Percentiles rank a stretch among this genome's conserved stretches.
These are phyloP conservation scores for Labrus mixtus DNA, from an alignment of 2,113 vertebrate species.

Conservation along the genomic window DNA sequence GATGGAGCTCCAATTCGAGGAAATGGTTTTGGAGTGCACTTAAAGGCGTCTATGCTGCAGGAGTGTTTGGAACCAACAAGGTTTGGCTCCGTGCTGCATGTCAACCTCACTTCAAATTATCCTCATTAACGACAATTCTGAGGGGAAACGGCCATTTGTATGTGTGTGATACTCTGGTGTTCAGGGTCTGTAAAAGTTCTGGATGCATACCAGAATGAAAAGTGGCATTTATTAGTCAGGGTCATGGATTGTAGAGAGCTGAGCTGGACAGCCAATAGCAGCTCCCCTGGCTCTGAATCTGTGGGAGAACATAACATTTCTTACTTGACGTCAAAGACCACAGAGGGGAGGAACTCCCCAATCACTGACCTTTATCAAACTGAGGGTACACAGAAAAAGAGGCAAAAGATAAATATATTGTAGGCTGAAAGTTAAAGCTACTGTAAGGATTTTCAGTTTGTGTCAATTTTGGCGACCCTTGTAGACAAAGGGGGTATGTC, in stretches of 20 bases:
- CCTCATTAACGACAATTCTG: slow-evolving; percentile 78
- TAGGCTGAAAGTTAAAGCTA: neutral
- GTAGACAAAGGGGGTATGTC: too few species aligned
- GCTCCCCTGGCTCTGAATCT: slow-evolving; percentile 41
- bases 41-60: slow-evolving; percentile 65
- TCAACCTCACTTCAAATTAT: slow-evolving; percentile 81
- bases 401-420: neutral
- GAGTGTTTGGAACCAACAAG: slow-evolving; percentile 69
- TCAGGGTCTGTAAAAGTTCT: slow-evolving; percentile 43
- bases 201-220: slow-evolving; percentile 60
- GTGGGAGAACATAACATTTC: slow-evolving; percentile 54
- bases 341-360: slow-evolving; percentile 37
- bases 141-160: slow-evolving; percentile 73
- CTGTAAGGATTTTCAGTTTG: too few species aligned
- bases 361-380: slow-evolving; percentile 24
- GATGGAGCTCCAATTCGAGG: slow-evolving; percentile 72
- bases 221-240: slow-evolving; percentile 69
- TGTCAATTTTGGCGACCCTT: too few species aligned
- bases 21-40: slow-evolving; percentile 75
- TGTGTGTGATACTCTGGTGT: slow-evolving; percentile 63
- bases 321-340: slow-evolving; percentile 52
- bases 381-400: neutral
- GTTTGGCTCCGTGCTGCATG: slow-evolving; percentile 71
- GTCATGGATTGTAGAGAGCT: slow-evolving; percentile 54
- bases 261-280: slow-evolving; percentile 37